phyloP scores from a whole-genome alignment of 2,888 invertebrate genomes.

The Uropetala carovei region DNA sequence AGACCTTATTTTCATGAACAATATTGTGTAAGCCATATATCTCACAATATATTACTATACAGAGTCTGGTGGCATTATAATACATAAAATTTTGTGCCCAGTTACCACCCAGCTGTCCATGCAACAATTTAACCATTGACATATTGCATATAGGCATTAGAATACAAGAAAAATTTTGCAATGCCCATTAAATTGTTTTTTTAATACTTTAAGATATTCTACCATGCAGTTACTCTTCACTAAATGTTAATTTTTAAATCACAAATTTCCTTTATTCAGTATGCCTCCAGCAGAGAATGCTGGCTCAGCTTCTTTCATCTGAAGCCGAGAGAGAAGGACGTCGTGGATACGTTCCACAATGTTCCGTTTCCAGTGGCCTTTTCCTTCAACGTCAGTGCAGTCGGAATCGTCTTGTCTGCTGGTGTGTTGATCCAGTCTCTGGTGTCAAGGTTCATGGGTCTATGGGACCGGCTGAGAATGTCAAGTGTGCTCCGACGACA shows the following conservation, averaged over 20 bases:
- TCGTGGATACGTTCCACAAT: conserved; percentile 89
- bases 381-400: conserved; percentile 88
- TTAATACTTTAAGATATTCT: too few relatives aligned
- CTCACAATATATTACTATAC: too few relatives aligned
- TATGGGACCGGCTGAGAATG: conserved; percentile 86
- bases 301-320: conserved; percentile 84
- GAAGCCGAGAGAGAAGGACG: conserved; percentile 87
- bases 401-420: conserved; percentile 89
- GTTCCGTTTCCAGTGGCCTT: conserved; percentile 80
- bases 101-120: too few relatives aligned
- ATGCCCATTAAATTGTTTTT: too few relatives aligned
- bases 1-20: too few relatives aligned
- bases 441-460: conserved; percentile 87
- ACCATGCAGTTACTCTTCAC: too few relatives aligned
- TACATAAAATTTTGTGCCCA: too few relatives aligned
- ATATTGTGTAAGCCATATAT: too few relatives aligned
- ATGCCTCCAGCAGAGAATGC: conserved; percentile 86
- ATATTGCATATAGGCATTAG: too few relatives aligned
- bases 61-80: too few relatives aligned
- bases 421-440: conserved; percentile 86
- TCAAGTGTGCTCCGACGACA: conserved; percentile 79
- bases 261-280: conserved; percentile 72
- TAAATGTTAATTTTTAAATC: not conserved
- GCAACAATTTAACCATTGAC: too few relatives aligned
- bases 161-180: too few relatives aligned